Conservation (phyloP, 2,113 vertebrate genomes). For the Microcebus ravelobensis region DNA sequence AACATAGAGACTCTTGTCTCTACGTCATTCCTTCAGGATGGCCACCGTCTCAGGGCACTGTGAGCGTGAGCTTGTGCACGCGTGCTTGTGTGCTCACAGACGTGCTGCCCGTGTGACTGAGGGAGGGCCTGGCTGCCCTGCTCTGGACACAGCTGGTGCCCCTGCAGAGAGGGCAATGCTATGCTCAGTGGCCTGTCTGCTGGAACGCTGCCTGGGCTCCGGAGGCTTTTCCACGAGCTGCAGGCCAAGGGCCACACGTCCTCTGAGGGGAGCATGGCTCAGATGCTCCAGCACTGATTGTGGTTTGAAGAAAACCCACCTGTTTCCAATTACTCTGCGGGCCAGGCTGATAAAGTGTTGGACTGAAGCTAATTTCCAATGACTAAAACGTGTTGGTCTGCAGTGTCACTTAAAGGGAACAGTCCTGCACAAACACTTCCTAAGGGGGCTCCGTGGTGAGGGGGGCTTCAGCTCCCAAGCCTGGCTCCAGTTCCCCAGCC, state of each 20-base stretch:
- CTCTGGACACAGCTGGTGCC: not conserved
- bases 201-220: not conserved
- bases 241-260: not conserved
- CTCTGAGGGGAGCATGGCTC: not conserved
- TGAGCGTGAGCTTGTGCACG: not conserved
- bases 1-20: not conserved
- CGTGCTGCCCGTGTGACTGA: not conserved
- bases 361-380: constrained; percentile 9
- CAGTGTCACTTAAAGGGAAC: not conserved
- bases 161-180: not conserved
- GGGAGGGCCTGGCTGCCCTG: not conserved
- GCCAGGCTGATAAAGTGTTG: constrained; percentile 11
- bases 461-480: not conserved
- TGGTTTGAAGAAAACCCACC: constrained; percentile 5
- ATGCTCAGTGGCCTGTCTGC: not conserved
- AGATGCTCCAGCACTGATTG: not conserved
- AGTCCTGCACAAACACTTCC: not conserved
- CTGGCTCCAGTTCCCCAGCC: not conserved
- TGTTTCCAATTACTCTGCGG: constrained; percentile 28
- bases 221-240: not conserved
- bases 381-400: not conserved
- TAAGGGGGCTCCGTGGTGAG: no score
- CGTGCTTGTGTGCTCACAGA: not conserved
- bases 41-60: not conserved
- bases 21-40: not conserved